Evolutionary conservation across 2,113 vertebrate genomes (phyloP).

Genomic region (Apteryx owenii): DNA sequence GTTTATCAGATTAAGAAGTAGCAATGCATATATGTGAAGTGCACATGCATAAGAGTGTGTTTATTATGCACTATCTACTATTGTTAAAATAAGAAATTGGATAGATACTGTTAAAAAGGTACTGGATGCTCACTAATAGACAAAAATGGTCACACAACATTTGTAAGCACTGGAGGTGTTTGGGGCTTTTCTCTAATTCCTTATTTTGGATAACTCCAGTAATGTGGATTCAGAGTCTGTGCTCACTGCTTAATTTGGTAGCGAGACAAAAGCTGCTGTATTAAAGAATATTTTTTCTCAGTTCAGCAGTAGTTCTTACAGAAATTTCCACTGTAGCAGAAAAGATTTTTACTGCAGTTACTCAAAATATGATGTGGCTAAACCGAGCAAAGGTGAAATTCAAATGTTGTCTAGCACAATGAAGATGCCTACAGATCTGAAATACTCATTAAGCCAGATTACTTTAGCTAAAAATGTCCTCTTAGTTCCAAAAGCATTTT

Average conservation of each 20-base stretch:
- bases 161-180: neutral
- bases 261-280: neutral
- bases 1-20: neutral
- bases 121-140: neutral
- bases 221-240: neutral
- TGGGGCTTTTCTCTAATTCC: neutral
- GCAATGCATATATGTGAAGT: neutral
- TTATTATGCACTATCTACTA: neutral
- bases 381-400: neutral
- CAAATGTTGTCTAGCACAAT: neutral
- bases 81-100: neutral
- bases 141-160: neutral
- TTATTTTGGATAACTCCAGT: neutral
- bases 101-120: neutral
- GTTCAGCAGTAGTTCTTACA: neutral
- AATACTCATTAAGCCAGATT: neutral
- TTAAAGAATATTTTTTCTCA: neutral
- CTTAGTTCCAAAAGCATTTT: neutral
- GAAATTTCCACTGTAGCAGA: neutral
- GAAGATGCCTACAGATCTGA: neutral
- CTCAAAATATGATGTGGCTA: neutral
- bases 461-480: neutral
- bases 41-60: fast-evolving
- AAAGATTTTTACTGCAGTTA: neutral
- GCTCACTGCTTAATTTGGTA: neutral